A percentile compares a stretch with the other conserved stretches of the same genome.
Evolutionary conservation across 2,113 vertebrate genomes (phyloP).

Genomic region (Bubo blakistoni): DNA sequence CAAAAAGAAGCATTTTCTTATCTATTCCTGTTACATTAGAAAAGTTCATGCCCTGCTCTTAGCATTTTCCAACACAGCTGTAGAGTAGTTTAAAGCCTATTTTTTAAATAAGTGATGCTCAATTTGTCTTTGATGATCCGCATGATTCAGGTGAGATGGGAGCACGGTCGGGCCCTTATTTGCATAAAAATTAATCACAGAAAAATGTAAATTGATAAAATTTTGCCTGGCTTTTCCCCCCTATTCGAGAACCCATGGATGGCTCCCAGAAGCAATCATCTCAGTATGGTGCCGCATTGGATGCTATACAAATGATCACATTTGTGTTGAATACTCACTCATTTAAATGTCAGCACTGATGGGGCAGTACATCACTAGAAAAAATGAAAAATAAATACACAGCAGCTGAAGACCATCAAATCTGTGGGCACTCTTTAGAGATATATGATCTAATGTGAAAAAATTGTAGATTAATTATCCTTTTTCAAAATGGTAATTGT

Average conservation of each 20-base stretch:
- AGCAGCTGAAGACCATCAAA: constrained; percentile 83
- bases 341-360: constrained; percentile 98
- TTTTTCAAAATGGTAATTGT: constrained; percentile 88
- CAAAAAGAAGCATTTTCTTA: constrained; percentile 75
- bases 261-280: constrained; percentile 94
- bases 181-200: constrained; percentile 94
- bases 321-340: constrained; percentile 94
- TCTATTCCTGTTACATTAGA: constrained; percentile 78
- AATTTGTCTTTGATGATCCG: constrained; percentile 89
- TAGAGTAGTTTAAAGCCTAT: constrained; percentile 85
- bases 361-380: constrained; percentile 78
- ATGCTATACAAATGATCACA: constrained; percentile 92
- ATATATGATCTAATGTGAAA: constrained; percentile 88
- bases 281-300: constrained; percentile 85
- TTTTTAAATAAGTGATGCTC: constrained; percentile 87
- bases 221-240: constrained; percentile 83
- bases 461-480: constrained; percentile 92
- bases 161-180: constrained; percentile 82
- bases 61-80: constrained; percentile 85
- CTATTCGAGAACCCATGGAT: constrained; percentile 78
- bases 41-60: constrained; percentile 82
- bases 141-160: constrained; percentile 89
- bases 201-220: constrained; percentile 92
- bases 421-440: constrained; percentile 75
- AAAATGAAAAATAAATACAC: constrained; percentile 80